Evolutionary conservation across 2,113 vertebrate species (phyloP), one percentile per base, ranked within the genome.

Genomic region (Gorilla gorilla): DNA sequence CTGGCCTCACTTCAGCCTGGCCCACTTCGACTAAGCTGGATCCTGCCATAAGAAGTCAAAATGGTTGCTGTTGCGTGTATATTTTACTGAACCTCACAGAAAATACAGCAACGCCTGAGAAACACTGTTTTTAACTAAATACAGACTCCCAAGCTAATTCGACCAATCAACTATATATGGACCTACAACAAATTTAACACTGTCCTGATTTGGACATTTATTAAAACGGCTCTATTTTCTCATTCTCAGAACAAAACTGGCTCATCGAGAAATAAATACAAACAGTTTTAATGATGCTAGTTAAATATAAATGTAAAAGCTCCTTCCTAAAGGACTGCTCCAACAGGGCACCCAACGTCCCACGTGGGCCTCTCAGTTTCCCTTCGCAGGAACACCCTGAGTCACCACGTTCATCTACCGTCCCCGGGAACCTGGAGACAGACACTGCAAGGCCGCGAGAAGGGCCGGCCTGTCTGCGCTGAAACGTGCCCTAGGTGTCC

Each of bases 181-280:
- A 68, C 50, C 81, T 40, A 16, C 1, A 84, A 35, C 55, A 80
- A 43, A 38, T 40, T 90, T 87, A 55, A 92, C 9, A n/a, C 22
- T 45, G 50, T 89, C 93, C 70, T 38, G 8, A 92, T 40, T 55
- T 88, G 50, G 38, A 90, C 70, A 83, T n/a, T 61, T 73, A 20
- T 20, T n/a, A 82, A 89, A 88, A 91, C 45, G 40, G 11, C 45
- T 89, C 80, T 48, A 14, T 70, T 79, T 84, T 95, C 43, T 90
- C 76, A 93, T 91, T 90, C 79, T 91, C 30, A 55, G 43, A 94
- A 95, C 68, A 45, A 95, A 96, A 93, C 82, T 89, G 73, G 85
- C 93, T 94, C 40, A 45, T 76, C 83, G 38, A 79, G 89, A 96
- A 94, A 96, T 76, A 18, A 45, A 45, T 18, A 72, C 61, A 38